These are phyloP conservation scores for Borostomias antarcticus DNA, from an alignment of 2,797 vertebrate genomes.

Conservation along the genomic window DNA sequence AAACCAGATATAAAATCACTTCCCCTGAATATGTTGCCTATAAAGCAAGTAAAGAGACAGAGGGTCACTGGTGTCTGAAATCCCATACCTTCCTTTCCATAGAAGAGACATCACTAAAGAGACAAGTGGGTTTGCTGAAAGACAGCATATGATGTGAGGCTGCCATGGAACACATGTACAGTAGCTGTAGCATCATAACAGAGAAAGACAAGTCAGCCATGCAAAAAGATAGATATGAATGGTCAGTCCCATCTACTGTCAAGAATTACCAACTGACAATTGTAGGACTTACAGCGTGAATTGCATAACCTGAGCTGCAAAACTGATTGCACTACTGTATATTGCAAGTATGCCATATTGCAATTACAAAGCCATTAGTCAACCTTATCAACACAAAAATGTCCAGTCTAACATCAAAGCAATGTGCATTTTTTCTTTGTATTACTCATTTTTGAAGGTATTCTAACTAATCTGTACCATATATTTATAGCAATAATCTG, in stretches of 20 bases:
- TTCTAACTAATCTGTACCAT: constrained; percentile 31
- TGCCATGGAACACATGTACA: constrained; percentile 54
- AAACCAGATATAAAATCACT: constrained; percentile 75
- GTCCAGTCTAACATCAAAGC: constrained; percentile 33
- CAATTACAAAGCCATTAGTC: constrained; percentile 35
- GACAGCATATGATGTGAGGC: constrained; percentile 52
- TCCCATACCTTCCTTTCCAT: constrained; percentile 51
- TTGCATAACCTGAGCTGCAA: constrained; percentile 72
- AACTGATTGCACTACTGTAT: constrained; percentile 55
- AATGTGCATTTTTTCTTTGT: constrained; percentile 20
- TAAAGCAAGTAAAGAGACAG: constrained; percentile 66
- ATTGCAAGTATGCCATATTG: no score
- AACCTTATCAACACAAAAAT: constrained; percentile 34
- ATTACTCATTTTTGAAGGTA: constrained; percentile 28
- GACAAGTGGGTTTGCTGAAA: constrained; percentile 40
- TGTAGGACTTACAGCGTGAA: constrained; percentile 62
- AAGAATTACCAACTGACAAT: constrained; percentile 57
- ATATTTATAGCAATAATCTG: constrained; percentile 12
- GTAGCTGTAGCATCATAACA: constrained; percentile 48
- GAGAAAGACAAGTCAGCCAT: constrained; percentile 44
- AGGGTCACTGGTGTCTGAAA: constrained; percentile 64
- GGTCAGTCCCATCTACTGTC: constrained; percentile 55
- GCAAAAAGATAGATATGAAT: constrained; percentile 48
- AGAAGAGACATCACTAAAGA: constrained; percentile 8
- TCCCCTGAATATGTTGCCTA: constrained; percentile 74